Conservation (phyloP, 2,888 invertebrate genomes). For the Poecilobothrus nobilitatus region DNA sequence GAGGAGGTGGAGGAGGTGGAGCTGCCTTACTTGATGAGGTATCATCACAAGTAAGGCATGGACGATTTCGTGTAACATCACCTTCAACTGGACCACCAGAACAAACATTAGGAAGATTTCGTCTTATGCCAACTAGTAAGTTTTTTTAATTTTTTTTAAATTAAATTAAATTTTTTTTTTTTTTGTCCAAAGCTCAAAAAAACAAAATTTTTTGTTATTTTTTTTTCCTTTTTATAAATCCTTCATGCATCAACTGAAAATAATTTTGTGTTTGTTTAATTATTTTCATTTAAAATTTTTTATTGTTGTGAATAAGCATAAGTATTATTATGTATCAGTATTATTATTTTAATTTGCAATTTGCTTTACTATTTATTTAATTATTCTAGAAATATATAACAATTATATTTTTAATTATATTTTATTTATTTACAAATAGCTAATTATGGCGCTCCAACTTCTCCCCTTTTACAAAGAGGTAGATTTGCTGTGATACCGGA, state of each 20-base stretch:
- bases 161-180: neutral
- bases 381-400: too few relatives aligned
- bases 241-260: too few relatives aligned
- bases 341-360: too few relatives aligned
- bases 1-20: conserved; percentile 33
- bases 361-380: too few relatives aligned
- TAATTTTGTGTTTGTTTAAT: too few relatives aligned
- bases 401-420: too few relatives aligned
- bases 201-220: neutral
- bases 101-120: conserved; percentile 43
- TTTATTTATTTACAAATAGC: conserved; percentile 26
- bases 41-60: conserved; percentile 39
- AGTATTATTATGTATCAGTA: too few relatives aligned
- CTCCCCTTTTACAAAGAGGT: conserved; percentile 42
- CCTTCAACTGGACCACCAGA: conserved; percentile 42
- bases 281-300: too few relatives aligned
- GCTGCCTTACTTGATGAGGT: conserved; percentile 33
- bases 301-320: too few relatives aligned
- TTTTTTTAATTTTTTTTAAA: conserved; percentile 13
- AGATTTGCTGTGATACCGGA: conserved; percentile 45
- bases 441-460: conserved; percentile 42
- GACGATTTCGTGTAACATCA: conserved; percentile 51
- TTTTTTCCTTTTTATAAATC: too few relatives aligned
- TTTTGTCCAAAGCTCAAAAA: neutral
- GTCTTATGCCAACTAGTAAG: conserved; percentile 43